Percentiles rank a stretch among this genome's conserved stretches.
Conservation (phyloP, 2,888 invertebrate species). For the Rhagonycha lutea region DNA sequence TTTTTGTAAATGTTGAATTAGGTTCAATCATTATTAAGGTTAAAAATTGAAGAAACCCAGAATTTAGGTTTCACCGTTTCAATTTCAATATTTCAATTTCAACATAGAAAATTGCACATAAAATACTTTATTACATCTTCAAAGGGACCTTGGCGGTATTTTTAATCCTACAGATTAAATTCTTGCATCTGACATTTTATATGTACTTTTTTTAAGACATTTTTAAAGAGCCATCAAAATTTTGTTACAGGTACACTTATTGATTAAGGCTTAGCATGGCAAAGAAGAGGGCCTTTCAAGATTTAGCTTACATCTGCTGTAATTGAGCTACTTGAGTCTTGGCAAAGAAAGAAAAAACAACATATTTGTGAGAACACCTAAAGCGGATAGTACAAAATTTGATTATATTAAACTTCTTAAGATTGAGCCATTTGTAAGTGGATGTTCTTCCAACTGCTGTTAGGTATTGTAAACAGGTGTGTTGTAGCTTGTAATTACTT, state of each 20-base stretch:
- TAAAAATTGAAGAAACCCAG: neutral
- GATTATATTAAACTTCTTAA: neutral
- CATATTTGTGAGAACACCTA: neutral
- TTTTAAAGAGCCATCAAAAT: neutral
- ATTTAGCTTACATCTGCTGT: neutral
- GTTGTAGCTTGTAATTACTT: neutral
- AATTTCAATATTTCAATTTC: neutral
- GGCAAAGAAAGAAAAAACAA: no score
- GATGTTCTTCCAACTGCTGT: neutral
- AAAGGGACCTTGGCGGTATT: neutral
- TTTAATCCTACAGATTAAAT: neutral
- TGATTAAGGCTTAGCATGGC: neutral
- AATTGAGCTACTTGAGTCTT: neutral
- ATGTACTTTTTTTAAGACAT: no score
- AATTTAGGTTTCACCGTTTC: neutral
- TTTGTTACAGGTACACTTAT: neutral
- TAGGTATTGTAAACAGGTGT: neutral
- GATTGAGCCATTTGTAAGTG: neutral
- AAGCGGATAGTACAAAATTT: neutral
- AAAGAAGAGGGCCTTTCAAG: neutral
- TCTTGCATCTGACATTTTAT: neutral
- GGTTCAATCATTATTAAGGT: neutral
- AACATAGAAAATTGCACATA: neutral
- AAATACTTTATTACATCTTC: neutral
- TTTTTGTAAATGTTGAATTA: no score